Conservation (phyloP, 35 echinoderm and acorn worm genomes). For the Ophiothrix spiculata region DNA sequence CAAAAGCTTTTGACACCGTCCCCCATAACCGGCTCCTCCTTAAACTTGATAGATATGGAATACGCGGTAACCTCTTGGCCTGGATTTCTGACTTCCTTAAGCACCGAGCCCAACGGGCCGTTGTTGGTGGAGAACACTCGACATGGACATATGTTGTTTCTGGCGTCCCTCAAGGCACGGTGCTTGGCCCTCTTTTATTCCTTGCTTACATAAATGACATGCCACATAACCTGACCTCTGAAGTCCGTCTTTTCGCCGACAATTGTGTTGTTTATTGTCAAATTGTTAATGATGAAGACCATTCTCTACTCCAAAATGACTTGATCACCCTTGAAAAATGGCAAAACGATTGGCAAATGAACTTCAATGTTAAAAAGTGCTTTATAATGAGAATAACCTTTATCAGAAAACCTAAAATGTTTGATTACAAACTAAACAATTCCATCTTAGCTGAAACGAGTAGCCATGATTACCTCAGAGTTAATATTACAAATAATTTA, state of each 20-base stretch:
- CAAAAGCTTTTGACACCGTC: background rate
- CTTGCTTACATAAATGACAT: background rate
- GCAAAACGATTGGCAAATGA: no score
- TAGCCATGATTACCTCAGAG: no score
- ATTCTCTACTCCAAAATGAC: background rate
- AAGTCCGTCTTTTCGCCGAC: background rate
- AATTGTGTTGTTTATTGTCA: background rate
- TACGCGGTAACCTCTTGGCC: background rate
- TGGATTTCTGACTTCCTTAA: background rate
- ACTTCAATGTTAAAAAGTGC: no score
- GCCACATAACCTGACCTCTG: background rate
- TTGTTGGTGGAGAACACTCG: slow-evolving; percentile 8
- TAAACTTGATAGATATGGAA: background rate
- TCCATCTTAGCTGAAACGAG: no score
- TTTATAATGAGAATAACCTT: no score
- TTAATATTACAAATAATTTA: no score
- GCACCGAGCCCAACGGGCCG: background rate
- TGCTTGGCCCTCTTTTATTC: background rate
- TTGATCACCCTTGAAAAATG: background rate
- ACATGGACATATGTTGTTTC: background rate
- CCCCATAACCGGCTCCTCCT: background rate
- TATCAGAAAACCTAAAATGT: no score
- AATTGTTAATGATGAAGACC: background rate
- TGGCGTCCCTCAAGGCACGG: background rate
- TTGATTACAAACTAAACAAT: no score